Percentiles rank a stretch among this genome's conserved stretches.
These are phyloP conservation scores for Amphiura filiformis DNA, from an alignment of 35 echinoderm and acorn worm species.

Conservation along the genomic window DNA sequence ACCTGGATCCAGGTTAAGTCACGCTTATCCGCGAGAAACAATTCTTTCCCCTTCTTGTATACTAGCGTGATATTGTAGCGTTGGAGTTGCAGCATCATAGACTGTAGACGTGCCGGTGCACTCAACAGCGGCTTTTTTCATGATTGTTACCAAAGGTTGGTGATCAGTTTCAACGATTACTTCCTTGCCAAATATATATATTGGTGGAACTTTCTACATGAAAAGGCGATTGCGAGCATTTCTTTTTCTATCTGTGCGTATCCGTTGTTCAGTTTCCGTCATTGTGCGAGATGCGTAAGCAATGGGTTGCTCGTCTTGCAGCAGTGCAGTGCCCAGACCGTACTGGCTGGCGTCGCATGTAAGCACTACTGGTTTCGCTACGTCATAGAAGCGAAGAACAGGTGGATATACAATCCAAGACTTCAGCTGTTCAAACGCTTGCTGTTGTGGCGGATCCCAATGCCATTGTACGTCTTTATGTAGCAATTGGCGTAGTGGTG, in stretches of 20 bases:
- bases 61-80: conserved; percentile 46
- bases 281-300: conserved; percentile 36
- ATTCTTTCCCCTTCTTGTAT: conserved; percentile 27
- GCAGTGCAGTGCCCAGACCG: conserved; percentile 43
- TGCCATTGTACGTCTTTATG: conserved; percentile 13
- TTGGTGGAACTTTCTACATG: conserved; percentile 19
- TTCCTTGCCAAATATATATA: conserved; percentile 10
- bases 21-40: conserved; percentile 41
- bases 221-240: conserved; percentile 34
- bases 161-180: conserved; percentile 17
- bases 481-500: conserved; percentile 6
- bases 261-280: conserved; percentile 14
- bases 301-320: conserved; percentile 12
- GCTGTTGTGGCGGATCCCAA: neutral
- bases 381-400: conserved; percentile 22
- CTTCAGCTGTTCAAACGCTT: conserved; percentile 8
- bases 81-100: conserved; percentile 48
- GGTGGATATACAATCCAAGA: conserved; percentile 19
- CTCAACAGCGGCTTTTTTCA: conserved; percentile 31
- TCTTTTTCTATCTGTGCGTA: conserved; percentile 44
- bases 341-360: conserved; percentile 35
- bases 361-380: conserved; percentile 20
- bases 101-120: conserved; percentile 53
- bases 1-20: neutral
- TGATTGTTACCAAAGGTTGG: conserved; percentile 34